These are phyloP conservation scores for Arothron firmamentum DNA, from an alignment of 2,113 vertebrate genomes.

Conservation along the genomic window DNA sequence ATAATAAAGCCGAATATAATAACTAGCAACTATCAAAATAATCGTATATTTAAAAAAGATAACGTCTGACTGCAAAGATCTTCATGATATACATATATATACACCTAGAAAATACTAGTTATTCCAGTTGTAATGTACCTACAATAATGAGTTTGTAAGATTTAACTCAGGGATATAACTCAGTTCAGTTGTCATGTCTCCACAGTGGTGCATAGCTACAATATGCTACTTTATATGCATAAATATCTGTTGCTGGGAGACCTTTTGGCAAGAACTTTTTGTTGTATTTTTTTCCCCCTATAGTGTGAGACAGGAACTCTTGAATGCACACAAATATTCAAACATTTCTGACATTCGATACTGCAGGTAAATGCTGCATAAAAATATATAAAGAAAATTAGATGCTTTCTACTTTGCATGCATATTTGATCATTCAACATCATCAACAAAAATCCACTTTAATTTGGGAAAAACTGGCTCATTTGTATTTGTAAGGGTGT, in stretches of 20 bases:
- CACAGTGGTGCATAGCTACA: conserved; percentile 57
- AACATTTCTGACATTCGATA: no score
- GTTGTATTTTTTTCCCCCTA: no score
- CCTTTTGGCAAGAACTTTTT: conserved; percentile 41
- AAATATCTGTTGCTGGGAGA: conserved; percentile 51
- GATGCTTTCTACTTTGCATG: no score
- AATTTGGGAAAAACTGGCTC: no score
- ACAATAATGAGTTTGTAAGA: not conserved
- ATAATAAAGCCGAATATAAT: conserved; percentile 34
- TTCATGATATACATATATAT: not conserved
- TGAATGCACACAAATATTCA: no score
- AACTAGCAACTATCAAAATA: not conserved
- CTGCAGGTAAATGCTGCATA: no score
- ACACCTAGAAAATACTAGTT: not conserved
- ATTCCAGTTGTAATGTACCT: not conserved
- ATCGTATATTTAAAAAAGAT: not conserved
- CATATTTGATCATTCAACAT: no score
- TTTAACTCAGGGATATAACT: conserved; percentile 35
- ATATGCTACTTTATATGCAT: conserved; percentile 48
- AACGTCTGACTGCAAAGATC: not conserved
- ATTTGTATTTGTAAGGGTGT: no score
- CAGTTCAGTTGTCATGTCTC: conserved; percentile 55
- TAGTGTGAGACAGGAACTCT: no score
- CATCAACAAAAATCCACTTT: no score
- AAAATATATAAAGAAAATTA: no score